Conservation (phyloP, 2,797 vertebrate genomes). For the Eospalax fontanierii region DNA sequence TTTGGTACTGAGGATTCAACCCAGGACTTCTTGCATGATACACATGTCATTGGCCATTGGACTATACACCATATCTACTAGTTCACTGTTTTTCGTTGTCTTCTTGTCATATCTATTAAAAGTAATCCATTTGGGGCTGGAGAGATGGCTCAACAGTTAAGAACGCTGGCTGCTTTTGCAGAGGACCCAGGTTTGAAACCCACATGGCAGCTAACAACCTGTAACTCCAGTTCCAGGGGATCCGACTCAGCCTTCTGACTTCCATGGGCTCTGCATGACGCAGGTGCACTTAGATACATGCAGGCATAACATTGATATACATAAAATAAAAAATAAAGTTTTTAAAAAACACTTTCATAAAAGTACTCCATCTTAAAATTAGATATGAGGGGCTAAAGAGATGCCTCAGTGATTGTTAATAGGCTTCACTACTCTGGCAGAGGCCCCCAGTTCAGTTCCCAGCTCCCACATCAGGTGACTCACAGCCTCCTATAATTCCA, state of each 20-base stretch:
- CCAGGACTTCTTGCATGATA: not conserved
- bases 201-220: not conserved
- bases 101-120: constrained; percentile 42
- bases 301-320: no score
- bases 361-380: not conserved
- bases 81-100: constrained; percentile 41
- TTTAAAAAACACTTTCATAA: no score
- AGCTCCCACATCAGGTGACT: not conserved
- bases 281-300: no score
- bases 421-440: not conserved
- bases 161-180: not conserved
- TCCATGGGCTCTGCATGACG: not conserved
- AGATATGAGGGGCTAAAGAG: not conserved
- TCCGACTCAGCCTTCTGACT: not conserved
- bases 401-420: not conserved
- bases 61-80: not conserved
- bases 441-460: not conserved
- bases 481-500: not conserved
- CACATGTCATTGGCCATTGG: not conserved
- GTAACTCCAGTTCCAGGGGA: not conserved
- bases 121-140: not conserved
- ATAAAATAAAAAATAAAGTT: no score
- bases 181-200: not conserved
- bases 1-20: not conserved
- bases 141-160: not conserved